Evolutionary conservation across 2,888 invertebrate genomes (phyloP).

Genomic region (Pammene fasciana): DNA sequence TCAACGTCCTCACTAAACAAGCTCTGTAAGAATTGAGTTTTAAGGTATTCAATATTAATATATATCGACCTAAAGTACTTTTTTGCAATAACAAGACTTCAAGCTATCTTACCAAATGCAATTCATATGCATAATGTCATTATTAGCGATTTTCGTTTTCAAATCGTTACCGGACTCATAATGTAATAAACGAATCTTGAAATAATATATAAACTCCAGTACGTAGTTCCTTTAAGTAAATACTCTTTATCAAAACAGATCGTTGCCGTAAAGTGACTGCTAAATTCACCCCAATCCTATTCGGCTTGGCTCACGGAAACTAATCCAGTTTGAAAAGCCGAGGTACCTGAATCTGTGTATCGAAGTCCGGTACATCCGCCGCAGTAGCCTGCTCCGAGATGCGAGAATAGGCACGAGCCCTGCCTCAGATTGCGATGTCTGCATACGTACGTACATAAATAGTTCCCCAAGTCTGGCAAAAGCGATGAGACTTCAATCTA

Average conservation of each 20-base stretch:
- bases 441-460: constrained; percentile 50
- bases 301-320: constrained; percentile 55
- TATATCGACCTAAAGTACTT: no score
- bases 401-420: constrained; percentile 54
- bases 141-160: no score
- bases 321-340: constrained; percentile 60
- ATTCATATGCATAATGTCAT: no score
- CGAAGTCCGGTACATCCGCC: constrained; percentile 55
- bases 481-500: constrained; percentile 21
- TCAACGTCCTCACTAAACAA: no score
- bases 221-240: no score
- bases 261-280: constrained; percentile 8
- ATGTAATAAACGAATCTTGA: no score
- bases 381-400: constrained; percentile 46
- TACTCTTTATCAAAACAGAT: background rate
- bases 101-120: no score
- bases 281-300: constrained; percentile 51
- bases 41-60: no score
- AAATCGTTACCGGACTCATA: no score
- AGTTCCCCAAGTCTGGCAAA: constrained; percentile 43
- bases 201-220: no score
- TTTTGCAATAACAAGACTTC: no score
- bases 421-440: constrained; percentile 50
- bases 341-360: constrained; percentile 57
- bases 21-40: no score